Base-by-base conservation (phyloP, 1,140 invertebrate genomes). In the Catajapyx aquilonaris region DNA sequence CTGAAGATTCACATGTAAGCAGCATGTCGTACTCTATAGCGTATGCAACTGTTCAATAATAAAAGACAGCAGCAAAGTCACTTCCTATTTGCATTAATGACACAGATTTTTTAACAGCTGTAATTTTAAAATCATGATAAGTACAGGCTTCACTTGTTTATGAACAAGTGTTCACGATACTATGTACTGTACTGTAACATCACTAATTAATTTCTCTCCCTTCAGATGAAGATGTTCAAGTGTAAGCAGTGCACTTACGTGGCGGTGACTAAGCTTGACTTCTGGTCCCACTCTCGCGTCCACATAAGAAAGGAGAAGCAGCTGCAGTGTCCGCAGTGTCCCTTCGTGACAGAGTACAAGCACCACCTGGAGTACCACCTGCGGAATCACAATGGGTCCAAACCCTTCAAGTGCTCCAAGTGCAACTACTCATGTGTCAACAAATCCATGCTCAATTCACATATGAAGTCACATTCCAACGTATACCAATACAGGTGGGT, bases 401-500 rank as follows among this genome's bases (percentile, higher is more conserved):
- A 99, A 50, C 94, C 94, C 0, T 98, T 88, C 62, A 87, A 91
- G 51, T 99, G 95, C 55, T 62, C 68, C 34, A 79, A 91, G 47
- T 95, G 88, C 56, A 66, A 68, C 10, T 96, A 95, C 50, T 71
- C 74, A 0, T 99, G 94, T 52, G 93, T 98, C 2, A 98, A 96
- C 59, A 97, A 98, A 53, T 97, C 91, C 0, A 99, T 99, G 95
- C 63, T 99, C 9, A 97, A 95, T 52, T 94, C 87, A 0, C 95
- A 99, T 50, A 69, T 95, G 47, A 99, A 99, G 53, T 94, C 86
- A 0, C 95, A 99, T 55, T 95, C 88, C 0, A 90, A 85, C 42
- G 61, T 96, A 0, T 97, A 97, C 50, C 93, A 94, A 49, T 99
- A 94, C 54, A 68, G 84, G 18, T n/a, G n/a, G n/a, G n/a, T n/a